Evolutionary conservation across 2,888 invertebrate genomes (phyloP).

Genomic region (Pseudococcus jackbeardsleyi): DNA sequence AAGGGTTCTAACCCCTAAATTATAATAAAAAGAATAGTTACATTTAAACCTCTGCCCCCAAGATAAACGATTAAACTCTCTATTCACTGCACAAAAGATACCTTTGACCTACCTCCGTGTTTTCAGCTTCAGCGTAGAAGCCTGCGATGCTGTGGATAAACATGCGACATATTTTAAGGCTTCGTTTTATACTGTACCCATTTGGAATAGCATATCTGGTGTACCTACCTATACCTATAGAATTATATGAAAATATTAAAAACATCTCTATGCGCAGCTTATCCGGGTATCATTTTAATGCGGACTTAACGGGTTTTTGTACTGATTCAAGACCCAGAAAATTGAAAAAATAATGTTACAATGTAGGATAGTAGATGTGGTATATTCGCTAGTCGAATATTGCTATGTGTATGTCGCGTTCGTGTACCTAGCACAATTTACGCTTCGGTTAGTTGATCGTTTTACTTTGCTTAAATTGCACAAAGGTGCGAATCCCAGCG

Average conservation of each 20-base stretch:
- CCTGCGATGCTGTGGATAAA: conserved; percentile 41
- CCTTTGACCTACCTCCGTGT: conserved; percentile 52
- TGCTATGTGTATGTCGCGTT: neutral
- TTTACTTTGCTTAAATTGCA: conserved; percentile 49
- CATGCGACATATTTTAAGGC: conserved; percentile 49
- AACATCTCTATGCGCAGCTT: conserved; percentile 9
- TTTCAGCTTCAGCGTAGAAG: conserved; percentile 32
- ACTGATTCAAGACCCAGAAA: conserved; percentile 55
- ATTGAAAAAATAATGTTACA: conserved; percentile 56
- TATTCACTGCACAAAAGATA: conserved; percentile 51
- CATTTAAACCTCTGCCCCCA: conserved; percentile 40
- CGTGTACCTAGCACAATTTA: conserved; percentile 12
- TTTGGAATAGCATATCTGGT: neutral
- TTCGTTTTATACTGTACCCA: conserved; percentile 5
- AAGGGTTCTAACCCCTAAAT: conserved; percentile 56
- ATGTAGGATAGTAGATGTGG: neutral
- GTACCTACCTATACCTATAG: conserved; percentile 1
- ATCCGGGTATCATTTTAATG: conserved; percentile 54
- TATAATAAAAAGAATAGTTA: conserved; percentile 54
- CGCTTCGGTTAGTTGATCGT: conserved; percentile 42
- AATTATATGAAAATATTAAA: conserved; percentile 39
- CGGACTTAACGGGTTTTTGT: conserved; percentile 54
- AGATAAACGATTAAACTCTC: conserved; percentile 53
- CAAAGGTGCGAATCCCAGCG: conserved; percentile 32
- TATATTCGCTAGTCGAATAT: neutral